phyloP scores from a whole-genome alignment of 2,113 vertebrate genomes.

The Leucopsar rothschildi region DNA sequence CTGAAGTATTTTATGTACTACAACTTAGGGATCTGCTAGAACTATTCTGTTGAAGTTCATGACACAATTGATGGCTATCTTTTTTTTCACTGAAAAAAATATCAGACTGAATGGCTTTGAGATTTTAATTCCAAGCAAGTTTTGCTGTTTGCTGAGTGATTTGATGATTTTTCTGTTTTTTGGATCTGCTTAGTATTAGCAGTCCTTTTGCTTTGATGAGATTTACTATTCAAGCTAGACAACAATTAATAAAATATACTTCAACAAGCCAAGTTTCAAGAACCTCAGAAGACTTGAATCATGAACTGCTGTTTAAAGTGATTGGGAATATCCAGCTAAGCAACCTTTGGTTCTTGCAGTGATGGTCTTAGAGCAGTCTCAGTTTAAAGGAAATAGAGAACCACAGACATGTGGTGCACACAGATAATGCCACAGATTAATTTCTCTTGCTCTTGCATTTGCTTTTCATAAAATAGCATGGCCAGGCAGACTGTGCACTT shows the following conservation, averaged over 20 bases:
- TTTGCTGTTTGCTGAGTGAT: neutral
- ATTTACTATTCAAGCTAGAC: neutral
- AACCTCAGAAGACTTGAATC: neutral
- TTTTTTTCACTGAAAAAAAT: neutral
- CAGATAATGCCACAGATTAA: neutral
- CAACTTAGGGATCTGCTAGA: neutral
- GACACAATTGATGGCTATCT: neutral
- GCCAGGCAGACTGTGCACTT: accelerated
- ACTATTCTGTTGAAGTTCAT: neutral
- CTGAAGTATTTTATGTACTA: neutral
- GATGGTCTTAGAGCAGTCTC: neutral
- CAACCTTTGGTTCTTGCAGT: neutral
- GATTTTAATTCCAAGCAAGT: neutral
- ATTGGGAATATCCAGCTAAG: neutral
- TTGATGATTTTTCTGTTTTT: neutral
- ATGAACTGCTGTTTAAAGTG: accelerated
- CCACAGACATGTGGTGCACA: accelerated
- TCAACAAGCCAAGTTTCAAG: neutral
- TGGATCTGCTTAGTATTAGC: neutral
- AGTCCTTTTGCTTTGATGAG: neutral
- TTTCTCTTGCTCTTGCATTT: neutral
- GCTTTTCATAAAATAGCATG: neutral
- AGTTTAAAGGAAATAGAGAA: neutral
- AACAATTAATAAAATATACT: neutral
- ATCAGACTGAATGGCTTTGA: neutral